Base-by-base conservation (phyloP, 2,113 vertebrate genomes). In the Phasianus colchicus region DNA sequence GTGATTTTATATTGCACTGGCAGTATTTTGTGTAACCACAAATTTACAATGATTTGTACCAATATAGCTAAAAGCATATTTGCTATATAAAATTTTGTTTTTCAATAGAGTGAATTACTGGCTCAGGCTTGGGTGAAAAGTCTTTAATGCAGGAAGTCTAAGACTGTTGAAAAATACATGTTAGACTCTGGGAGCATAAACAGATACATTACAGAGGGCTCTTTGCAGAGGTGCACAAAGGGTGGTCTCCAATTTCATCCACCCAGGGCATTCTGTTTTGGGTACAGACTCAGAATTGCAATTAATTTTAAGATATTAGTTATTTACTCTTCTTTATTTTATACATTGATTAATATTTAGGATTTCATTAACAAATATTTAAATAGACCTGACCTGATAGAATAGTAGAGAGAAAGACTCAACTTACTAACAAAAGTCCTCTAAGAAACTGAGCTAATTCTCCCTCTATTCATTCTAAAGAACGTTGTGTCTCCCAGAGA, bases 191-290 rank as follows among this genome's bases (percentile, higher is more conserved):
- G 11, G 30, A 76, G 13, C 22, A 64, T 13, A 40, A 91, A 48
- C 10, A 14, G 13, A 10, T 47, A 2, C 3, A n/a, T 75, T 55
- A 32, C 0, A 3, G 17, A 9, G 7, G 25, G 5, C 3, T 84
- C 13, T 84, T 66, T 34, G 18, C 27, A 42, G 3, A 43, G 10
- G 11, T 57, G 27, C 36, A 87, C 38, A 70, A 80, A 66, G 24
- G 1, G 3, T 7, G 3, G 2, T 38, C 55, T 91, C 21, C 6
- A 29, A 20, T 71, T 90, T 21, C 9, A 21, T 84, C 24, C 11
- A 50, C 24, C 42, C 18, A 64, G 24, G 38, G 16, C 5, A 80
- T 30, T 7, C 40, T 11, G 1, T 10, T 27, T 92, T 50, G 55
- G 21, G 10, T 24, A 67, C 1, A 47, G 30, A 83, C 58, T 2